Evolutionary conservation across 2,888 invertebrate species (phyloP), one percentile per base, ranked within the genome.

Genomic region (Xestia sexstrigata): DNA sequence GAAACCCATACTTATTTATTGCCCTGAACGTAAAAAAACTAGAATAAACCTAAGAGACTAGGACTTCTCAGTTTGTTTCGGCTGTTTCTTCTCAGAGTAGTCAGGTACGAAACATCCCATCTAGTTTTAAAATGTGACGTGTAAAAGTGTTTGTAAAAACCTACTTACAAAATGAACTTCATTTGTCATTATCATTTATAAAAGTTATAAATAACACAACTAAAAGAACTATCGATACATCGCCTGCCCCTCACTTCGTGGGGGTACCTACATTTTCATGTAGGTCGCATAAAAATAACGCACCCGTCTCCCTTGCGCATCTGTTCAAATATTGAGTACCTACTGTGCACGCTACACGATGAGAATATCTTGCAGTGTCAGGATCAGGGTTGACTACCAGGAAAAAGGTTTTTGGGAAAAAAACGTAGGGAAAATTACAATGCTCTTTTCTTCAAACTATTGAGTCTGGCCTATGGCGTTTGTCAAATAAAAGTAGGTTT

Each of bases 301-400:
- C 95, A 95, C 94, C 94, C 95, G 94, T 94, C 90, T 94, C 95
- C 90, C 90, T 23, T 91, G 93, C 91, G 89, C 96, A 96, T 95
- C 95, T 96, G 96, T 92, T 96, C 96, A 95, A 96, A 96, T 96
- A 96, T 96, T 96, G 96, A 96, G 94, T 95, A 87, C 65, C 42
- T 42, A 65, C 86, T 73, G 80, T 82, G 88, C 84, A 84, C 72
- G 84, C 74, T 80, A 82, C 89, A 74, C 74, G 77, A 58, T 47
- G 52, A 47, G 82, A 79, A 85, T 81, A 88, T 74, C 78, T 78
- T 83, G 82, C 74, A 73, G 26, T 8, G 70, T 70, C 81, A 87
- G 88, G 45, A 26, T 4, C 72, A 78, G 72, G 89, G 84, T 74
- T 88, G 88, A 30, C 70, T 68, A n/a, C 47, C 4, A n/a, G 15